Base-by-base conservation (phyloP, 2,888 invertebrate species). In the Drosophila flavopinicola region DNA sequence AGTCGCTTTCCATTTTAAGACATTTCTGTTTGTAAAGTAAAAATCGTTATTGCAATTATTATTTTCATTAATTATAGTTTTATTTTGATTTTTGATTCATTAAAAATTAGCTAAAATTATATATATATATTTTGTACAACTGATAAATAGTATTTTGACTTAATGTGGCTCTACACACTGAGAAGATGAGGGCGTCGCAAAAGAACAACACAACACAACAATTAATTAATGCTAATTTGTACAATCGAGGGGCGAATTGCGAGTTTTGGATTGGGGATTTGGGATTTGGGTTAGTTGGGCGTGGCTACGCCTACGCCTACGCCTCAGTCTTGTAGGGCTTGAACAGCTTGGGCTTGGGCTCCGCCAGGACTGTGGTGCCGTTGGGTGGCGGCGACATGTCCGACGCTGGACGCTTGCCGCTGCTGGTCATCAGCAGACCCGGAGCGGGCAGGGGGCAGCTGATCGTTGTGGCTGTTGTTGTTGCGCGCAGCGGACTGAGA, bases 301-400 rank as follows among this genome's bases (percentile, higher is more conserved):
- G 15, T 10, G 29, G 11, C 7, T 11, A 3, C 23, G 29, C 54
- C 68, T 11, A 3, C 23, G 29, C 54, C 68, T 88, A 90, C 59
- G 88, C 88, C 77, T 91, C 91, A 59, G 90, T 90, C 83, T 95
- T 95, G 91, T 95, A 95, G 1, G 95, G 95, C 88, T 95, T 95
- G 88, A 95, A 95, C 20, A 95, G 91, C 87, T 95, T 94, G 0
- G 94, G 94, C 78, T 93, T 93, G 33, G 92, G 84, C 63, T 90
- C 89, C 5, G 84, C 58, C 9, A 87, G 60, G 13, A 68, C 54
- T 0, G 86, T 85, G 6, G 85, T 83, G 75, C 30, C 0, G 80
- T 11, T 4, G 78, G 78, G 82, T 13, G 78, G 54, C 15, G 90
- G 90, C 32, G 90, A 88, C 73, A 82, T 76, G 32, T 79, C 76